A percentile compares a stretch with the other conserved stretches of the same genome.
Evolutionary conservation across 2,797 vertebrate genomes (phyloP).

Genomic region (Myotis planiceps): DNA sequence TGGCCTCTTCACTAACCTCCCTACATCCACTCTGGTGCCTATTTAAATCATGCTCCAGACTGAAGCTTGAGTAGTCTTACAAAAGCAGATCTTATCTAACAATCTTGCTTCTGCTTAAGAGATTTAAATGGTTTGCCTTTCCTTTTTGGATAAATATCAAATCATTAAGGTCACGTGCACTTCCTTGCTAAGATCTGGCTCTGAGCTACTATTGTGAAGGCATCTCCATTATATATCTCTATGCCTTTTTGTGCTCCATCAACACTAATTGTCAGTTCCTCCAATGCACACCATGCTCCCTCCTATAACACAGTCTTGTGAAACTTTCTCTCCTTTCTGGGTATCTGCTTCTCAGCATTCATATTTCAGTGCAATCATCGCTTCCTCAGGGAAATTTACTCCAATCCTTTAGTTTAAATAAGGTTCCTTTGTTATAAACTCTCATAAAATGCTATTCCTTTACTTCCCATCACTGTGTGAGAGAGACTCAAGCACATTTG

Average conservation of each 20-base stretch:
- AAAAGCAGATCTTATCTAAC: background rate
- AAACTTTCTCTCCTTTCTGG: background rate
- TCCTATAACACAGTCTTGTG: background rate
- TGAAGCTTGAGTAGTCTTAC: background rate
- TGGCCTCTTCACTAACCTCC: background rate
- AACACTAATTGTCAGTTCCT: background rate
- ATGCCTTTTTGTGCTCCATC: background rate
- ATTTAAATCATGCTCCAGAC: background rate
- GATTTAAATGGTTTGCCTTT: background rate
- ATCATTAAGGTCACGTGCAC: background rate
- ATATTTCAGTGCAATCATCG: background rate
- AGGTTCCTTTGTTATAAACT: background rate
- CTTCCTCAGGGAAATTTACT: background rate
- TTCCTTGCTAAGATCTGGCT: background rate
- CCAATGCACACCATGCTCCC: background rate
- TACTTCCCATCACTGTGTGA: background rate
- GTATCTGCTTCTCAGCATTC: background rate
- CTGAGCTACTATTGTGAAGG: background rate
- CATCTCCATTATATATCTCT: rapidly evolving
- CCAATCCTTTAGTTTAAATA: background rate
- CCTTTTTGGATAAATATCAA: background rate
- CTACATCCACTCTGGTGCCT: background rate
- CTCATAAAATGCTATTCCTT: background rate
- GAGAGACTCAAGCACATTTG: background rate
- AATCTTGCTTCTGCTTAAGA: background rate